Evolutionary conservation across 2,797 vertebrate species (phyloP).

Genomic region (Chelon auratus): DNA sequence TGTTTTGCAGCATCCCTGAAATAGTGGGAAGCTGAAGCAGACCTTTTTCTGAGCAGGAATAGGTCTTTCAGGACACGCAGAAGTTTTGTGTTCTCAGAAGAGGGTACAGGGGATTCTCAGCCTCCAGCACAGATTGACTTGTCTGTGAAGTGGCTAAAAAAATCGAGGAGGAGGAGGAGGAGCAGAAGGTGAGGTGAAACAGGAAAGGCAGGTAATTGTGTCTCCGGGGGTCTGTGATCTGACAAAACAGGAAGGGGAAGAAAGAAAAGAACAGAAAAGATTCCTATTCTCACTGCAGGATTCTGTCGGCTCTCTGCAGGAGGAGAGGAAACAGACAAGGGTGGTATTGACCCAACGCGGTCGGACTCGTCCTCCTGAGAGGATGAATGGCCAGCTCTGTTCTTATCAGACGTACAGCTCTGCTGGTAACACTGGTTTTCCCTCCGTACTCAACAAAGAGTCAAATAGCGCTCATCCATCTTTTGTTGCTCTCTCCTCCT

Average conservation of each 20-base stretch:
- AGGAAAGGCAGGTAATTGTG: constrained; percentile 64
- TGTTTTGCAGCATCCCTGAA: constrained; percentile 10
- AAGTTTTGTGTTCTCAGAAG: constrained; percentile 14
- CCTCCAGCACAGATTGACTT: constrained; percentile 34
- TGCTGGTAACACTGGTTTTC: constrained; percentile 23
- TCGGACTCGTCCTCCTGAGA: constrained; percentile 37
- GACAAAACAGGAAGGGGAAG: constrained; percentile 29
- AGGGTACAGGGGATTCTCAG: constrained; percentile 16
- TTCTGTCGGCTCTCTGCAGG: constrained; percentile 26
- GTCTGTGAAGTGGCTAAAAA: constrained; percentile 42
- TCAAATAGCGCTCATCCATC: neutral
- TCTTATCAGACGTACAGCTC: constrained; percentile 38
- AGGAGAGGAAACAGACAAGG: constrained; percentile 40
- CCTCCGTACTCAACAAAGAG: constrained; percentile 23
- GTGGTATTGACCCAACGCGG: constrained; percentile 52
- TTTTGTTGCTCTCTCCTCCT: neutral
- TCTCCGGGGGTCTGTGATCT: constrained; percentile 60
- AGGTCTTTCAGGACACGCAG: constrained; percentile 8
- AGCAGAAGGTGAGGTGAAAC: constrained; percentile 37
- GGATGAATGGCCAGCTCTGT: constrained; percentile 21
- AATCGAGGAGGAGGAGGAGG: constrained; percentile 29
- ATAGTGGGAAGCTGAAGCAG: neutral
- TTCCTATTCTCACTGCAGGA: constrained; percentile 14
- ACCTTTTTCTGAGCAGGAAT: neutral
- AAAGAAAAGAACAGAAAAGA: constrained; percentile 10